Percentiles rank a stretch among this genome's conserved stretches.
phyloP scores from a whole-genome alignment of 2,888 invertebrate species.

The Hyposoter didymator region DNA sequence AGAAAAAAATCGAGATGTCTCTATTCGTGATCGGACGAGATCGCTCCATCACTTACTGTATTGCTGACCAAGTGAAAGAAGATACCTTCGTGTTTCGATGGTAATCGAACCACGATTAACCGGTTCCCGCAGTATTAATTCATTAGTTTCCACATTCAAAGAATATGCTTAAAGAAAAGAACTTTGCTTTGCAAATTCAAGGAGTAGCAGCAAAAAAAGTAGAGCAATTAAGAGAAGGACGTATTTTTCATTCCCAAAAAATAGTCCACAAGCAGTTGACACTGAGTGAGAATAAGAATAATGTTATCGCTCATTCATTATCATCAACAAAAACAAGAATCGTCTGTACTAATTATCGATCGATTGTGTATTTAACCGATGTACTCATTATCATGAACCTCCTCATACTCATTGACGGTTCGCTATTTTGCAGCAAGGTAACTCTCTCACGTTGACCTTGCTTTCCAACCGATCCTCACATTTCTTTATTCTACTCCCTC shows the following conservation, averaged over 20 bases:
- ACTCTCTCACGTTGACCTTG: constrained; percentile 17
- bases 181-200: not conserved
- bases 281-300: not conserved
- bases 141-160: constrained; percentile 15
- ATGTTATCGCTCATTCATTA: not conserved
- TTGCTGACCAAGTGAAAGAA: constrained; percentile 32
- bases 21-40: constrained; percentile 9
- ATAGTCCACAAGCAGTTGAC: not conserved
- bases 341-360: not conserved
- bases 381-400: constrained; percentile 13
- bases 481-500: constrained; percentile 2
- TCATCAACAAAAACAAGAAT: not conserved
- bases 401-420: constrained; percentile 4
- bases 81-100: constrained; percentile 28
- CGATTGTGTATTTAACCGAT: constrained; percentile 8
- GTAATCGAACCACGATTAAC: constrained; percentile 46
- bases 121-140: constrained; percentile 22
- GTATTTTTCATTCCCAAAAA: constrained; percentile 9
- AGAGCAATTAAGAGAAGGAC: not conserved
- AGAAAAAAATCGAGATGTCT: not conserved
- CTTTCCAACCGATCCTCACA: constrained; percentile 9
- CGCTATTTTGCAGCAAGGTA: constrained; percentile 5
- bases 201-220: not conserved
- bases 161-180: not conserved
- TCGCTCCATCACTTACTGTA: constrained; percentile 6